A percentile compares a stretch with the other conserved stretches of the same genome.
phyloP scores from a whole-genome alignment of 35 echinoderm and acorn worm genomes.

The Amphiura filiformis region DNA sequence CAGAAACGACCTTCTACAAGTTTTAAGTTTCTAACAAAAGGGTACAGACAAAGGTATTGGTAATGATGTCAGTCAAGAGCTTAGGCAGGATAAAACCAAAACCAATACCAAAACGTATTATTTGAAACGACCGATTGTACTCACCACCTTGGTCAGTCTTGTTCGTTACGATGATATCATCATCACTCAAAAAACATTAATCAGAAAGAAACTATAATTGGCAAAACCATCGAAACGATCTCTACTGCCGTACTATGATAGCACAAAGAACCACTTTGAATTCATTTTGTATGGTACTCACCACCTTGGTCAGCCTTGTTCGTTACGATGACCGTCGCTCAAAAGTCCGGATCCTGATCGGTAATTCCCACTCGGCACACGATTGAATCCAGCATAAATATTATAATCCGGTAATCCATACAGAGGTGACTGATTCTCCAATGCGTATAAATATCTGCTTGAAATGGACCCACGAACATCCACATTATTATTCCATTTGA shows the following conservation, averaged over 20 bases:
- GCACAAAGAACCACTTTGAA: too few relatives aligned
- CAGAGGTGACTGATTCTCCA: conserved; percentile 65
- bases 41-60: too few relatives aligned
- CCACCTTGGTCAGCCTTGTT: conserved; percentile 40
- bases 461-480: conserved; percentile 42
- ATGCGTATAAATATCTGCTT: conserved; percentile 77
- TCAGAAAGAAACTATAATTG: background rate
- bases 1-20: too few relatives aligned
- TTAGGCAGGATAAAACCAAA: too few relatives aligned
- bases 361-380: conserved; percentile 59
- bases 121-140: too few relatives aligned
- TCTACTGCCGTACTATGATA: too few relatives aligned
- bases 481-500: conserved; percentile 85
- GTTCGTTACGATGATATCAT: background rate
- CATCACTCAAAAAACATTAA: background rate
- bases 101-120: too few relatives aligned
- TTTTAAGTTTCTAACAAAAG: too few relatives aligned
- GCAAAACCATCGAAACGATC: background rate
- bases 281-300: conserved; percentile 42
- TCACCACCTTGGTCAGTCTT: too few relatives aligned
- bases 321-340: conserved; percentile 62
- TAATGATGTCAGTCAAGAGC: too few relatives aligned
- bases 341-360: conserved; percentile 80
- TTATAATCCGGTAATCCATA: conserved; percentile 72
- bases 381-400: conserved; percentile 88